Percentiles rank a stretch among this genome's conserved stretches.
Conservation (phyloP, 2,113 vertebrate genomes). For the Vulpes lagopus region DNA sequence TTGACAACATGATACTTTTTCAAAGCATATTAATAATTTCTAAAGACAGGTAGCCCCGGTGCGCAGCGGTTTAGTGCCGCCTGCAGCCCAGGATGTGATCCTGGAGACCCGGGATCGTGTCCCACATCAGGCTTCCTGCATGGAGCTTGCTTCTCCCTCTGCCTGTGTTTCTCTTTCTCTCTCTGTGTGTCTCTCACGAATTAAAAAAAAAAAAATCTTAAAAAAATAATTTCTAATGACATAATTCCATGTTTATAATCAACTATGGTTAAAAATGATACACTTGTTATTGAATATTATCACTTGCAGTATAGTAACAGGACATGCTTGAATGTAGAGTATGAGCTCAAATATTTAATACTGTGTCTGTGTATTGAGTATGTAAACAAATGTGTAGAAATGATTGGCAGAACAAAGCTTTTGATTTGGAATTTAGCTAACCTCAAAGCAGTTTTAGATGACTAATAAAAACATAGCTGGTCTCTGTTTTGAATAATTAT, state of each 20-base stretch:
- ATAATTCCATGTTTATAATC: neutral
- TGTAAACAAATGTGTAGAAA: neutral
- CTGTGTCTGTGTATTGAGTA: neutral
- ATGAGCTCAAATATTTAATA: neutral
- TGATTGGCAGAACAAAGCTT: neutral
- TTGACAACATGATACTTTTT: constrained; percentile 34
- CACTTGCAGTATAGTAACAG: neutral
- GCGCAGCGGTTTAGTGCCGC: no score
- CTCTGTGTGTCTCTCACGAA: no score
- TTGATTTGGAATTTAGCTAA: constrained; percentile 10
- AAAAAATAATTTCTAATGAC: neutral
- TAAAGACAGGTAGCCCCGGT: neutral
- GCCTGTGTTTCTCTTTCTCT: no score
- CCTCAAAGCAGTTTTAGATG: neutral
- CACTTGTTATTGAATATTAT: neutral
- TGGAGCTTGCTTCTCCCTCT: no score
- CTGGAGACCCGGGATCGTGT: no score
- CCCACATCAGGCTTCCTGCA: no score
- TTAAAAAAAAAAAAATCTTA: no score
- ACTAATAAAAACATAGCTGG: constrained; percentile 6
- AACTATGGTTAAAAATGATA: neutral
- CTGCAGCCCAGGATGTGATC: no score
- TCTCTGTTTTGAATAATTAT: constrained; percentile 56
- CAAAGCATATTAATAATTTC: constrained; percentile 6
- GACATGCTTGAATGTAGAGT: neutral